A percentile compares a stretch with the other conserved stretches of the same genome.
Conservation (phyloP, 2,888 invertebrate genomes). For the Fragum whitleyi region DNA sequence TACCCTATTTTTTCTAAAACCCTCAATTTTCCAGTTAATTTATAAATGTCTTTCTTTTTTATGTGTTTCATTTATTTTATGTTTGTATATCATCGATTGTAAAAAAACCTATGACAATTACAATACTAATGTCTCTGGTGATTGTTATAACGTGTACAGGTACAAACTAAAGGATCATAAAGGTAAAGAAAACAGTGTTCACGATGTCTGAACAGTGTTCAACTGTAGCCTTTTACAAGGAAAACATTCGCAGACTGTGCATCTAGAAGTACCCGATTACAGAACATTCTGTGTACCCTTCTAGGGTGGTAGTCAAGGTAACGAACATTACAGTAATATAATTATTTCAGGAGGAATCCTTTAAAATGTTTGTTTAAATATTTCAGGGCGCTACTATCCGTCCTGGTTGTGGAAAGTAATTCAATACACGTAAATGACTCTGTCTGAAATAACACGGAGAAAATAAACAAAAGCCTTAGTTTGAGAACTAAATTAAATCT, state of each 20-base stretch:
- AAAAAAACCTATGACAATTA: too few species aligned
- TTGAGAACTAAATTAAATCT: too few species aligned
- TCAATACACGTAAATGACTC: background rate
- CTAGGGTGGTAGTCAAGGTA: background rate
- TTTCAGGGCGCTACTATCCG: background rate
- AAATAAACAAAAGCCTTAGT: too few species aligned
- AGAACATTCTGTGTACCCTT: background rate
- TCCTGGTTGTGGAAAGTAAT: background rate
- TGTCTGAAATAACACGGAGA: too few species aligned
- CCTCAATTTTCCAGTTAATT: too few species aligned
- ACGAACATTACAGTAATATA: background rate
- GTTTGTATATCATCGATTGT: too few species aligned
- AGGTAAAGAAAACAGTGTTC: conserved; percentile 13
- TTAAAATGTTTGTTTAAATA: background rate
- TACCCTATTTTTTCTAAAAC: too few species aligned
- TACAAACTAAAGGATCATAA: conserved; percentile 12
- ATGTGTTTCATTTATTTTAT: too few species aligned
- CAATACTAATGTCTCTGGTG: conserved; percentile 17
- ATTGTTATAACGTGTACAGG: conserved; percentile 24
- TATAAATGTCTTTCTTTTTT: too few species aligned
- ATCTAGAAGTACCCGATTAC: background rate
- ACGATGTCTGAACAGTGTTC: background rate
- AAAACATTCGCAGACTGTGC: background rate
- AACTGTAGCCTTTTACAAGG: background rate
- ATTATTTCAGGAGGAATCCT: background rate